phyloP scores from a whole-genome alignment of 2,888 invertebrate genomes.

The Crocallis elinguaria region DNA sequence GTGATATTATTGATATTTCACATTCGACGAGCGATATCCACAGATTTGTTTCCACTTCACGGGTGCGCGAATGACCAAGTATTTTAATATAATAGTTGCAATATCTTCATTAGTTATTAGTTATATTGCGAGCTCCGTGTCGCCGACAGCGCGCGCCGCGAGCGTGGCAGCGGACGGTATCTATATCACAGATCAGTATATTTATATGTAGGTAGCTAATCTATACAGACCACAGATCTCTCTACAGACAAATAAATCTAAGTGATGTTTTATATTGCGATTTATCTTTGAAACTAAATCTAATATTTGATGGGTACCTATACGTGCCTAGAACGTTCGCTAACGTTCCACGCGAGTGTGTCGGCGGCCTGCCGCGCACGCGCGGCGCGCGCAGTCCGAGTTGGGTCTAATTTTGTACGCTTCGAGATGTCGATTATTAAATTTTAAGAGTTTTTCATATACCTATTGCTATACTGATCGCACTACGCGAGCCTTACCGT shows the following conservation, averaged over 20 bases:
- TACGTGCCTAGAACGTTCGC: no score
- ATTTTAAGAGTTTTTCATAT: constrained; percentile 31
- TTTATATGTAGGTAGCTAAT: no score
- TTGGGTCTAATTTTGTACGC: constrained; percentile 42
- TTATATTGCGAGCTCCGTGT: constrained; percentile 19
- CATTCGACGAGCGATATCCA: constrained; percentile 48
- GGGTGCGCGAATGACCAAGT: constrained; percentile 56
- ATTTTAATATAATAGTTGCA: constrained; percentile 51
- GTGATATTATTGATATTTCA: constrained; percentile 40
- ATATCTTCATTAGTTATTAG: constrained; percentile 1
- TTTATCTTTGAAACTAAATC: constrained; percentile 15
- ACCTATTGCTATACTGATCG: constrained; percentile 7
- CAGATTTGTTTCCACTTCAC: constrained; percentile 35
- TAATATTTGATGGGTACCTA: no score
- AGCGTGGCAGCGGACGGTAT: background rate
- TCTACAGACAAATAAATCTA: no score
- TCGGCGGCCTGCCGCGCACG: no score
- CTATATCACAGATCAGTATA: no score
- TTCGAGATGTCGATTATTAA: constrained; percentile 39
- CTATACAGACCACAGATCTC: no score
- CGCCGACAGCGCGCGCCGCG: background rate
- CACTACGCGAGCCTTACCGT: constrained; percentile 3
- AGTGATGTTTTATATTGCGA: constrained; percentile 14
- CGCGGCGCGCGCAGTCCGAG: constrained; percentile 27
- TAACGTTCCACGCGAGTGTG: constrained; percentile 21